Base-by-base conservation (phyloP, 2,888 invertebrate genomes). In the Sphaeridia pumilis region DNA sequence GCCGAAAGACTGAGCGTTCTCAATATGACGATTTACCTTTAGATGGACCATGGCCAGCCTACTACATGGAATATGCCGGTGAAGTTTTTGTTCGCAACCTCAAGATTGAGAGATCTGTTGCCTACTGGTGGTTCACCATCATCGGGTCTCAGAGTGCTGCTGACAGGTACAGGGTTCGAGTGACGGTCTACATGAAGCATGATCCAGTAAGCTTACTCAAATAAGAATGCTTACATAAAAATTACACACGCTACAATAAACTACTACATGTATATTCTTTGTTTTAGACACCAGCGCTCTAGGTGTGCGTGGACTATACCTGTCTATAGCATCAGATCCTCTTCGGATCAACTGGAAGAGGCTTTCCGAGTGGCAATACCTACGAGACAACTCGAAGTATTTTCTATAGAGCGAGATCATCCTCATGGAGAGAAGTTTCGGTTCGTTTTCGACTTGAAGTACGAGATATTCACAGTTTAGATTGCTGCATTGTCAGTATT, bases 41-140 rank as follows among this genome's bases (percentile, higher is more conserved):
- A 61, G 61, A 61, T 47, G 61, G 61, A 17, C 61, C 59, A 3
- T 61, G 61, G 61, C 61, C 61, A 10, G 35, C 55, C 1, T 61
- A 56, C 41, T 61, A 56, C 35, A 45, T 61, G 7, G 51, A 59
- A 44, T 59, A 52, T 28, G 58, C 59, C 38, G 59, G 56, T 2
- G 58, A 57, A 42, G 51, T 58, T 1, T 55, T 61, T 43, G 22
- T 61, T 12, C 28, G 61, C 20, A 58, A 61, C 42, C 57, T 61
- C 55, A 55, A 49, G 26, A 59, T 56, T 10, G 55, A 59, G 42
- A 55, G 56, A 7, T 57, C 58, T 10, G 53, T 59, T 27, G 53
- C 56, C 2, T 61, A 59, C 42, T 54, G 56, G 51, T 61, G 61
- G 61, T 61, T 61, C 36, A 58, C 58, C 5, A 52, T 59, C n/a